Conservation (phyloP, 1,140 invertebrate species). For the Tetragonula clypearis region DNA sequence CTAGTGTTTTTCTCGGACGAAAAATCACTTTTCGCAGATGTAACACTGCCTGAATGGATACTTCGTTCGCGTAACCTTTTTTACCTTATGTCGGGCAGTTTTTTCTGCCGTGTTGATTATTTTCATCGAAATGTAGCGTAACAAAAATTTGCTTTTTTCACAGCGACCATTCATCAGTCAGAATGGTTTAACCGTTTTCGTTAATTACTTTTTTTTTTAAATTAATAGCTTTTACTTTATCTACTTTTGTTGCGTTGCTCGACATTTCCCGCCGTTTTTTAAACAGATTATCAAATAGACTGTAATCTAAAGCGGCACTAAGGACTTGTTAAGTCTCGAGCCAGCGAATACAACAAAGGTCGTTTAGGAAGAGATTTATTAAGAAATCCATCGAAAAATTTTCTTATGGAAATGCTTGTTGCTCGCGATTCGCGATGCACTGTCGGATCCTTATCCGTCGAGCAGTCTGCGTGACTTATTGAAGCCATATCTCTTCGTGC, state of each 20-base stretch:
- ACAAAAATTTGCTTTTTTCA: not conserved
- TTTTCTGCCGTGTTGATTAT: conserved; percentile 2
- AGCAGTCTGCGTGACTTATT: conserved; percentile 26
- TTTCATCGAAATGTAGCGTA: conserved; percentile 14
- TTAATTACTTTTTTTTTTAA: too few species aligned
- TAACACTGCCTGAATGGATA: conserved; percentile 17
- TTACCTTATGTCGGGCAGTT: not conserved
- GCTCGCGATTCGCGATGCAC: too few species aligned
- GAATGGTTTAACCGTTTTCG: too few species aligned
- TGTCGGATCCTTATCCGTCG: conserved; percentile 19
- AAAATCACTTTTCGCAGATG: conserved; percentile 6
- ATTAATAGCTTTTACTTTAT: too few species aligned
- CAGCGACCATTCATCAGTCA: too few species aligned
- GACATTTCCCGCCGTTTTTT: too few species aligned
- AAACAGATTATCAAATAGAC: too few species aligned
- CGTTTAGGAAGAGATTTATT: too few species aligned
- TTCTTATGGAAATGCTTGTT: not conserved
- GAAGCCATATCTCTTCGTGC: conserved; percentile 36
- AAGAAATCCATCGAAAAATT: conserved; percentile 3
- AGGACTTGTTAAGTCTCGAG: too few species aligned
- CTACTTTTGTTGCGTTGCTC: too few species aligned
- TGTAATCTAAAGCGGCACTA: too few species aligned
- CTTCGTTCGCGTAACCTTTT: conserved; percentile 6
- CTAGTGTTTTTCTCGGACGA: not conserved
- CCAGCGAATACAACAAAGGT: not conserved